Conservation (phyloP, 2,888 invertebrate genomes). For the Limnephilus auricula region DNA sequence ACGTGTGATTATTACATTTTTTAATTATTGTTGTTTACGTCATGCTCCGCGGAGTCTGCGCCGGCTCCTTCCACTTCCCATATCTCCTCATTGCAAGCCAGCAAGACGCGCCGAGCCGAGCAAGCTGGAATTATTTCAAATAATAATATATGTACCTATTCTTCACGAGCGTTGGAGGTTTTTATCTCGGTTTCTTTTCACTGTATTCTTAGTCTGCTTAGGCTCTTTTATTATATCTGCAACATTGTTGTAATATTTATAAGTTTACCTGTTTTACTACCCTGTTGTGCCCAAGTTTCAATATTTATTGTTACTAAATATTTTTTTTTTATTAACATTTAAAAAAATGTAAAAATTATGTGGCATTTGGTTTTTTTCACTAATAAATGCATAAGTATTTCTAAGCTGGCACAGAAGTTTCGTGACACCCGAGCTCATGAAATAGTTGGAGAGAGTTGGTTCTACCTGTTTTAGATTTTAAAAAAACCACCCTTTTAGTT, state of each 20-base stretch:
- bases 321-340: too few relatives aligned
- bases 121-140: slow-evolving; percentile 22
- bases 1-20: slow-evolving; percentile 55
- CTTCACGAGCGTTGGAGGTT: not conserved
- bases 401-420: not conserved
- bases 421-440: not conserved
- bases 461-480: too few relatives aligned
- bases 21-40: slow-evolving; percentile 65
- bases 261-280: not conserved
- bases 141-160: not conserved
- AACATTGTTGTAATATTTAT: not conserved
- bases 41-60: slow-evolving; percentile 47
- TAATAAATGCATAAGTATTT: not conserved
- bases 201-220: not conserved
- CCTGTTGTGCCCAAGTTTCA: not conserved
- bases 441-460: too few relatives aligned
- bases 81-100: not conserved
- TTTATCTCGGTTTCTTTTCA: not conserved
- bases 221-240: not conserved
- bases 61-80: not conserved
- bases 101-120: not conserved
- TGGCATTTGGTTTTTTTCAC: not conserved
- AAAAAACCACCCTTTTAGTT: too few relatives aligned
- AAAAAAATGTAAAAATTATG: not conserved
- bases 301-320: not conserved